Conservation (phyloP, 2,113 vertebrate genomes). For the Embiotoca jacksoni region DNA sequence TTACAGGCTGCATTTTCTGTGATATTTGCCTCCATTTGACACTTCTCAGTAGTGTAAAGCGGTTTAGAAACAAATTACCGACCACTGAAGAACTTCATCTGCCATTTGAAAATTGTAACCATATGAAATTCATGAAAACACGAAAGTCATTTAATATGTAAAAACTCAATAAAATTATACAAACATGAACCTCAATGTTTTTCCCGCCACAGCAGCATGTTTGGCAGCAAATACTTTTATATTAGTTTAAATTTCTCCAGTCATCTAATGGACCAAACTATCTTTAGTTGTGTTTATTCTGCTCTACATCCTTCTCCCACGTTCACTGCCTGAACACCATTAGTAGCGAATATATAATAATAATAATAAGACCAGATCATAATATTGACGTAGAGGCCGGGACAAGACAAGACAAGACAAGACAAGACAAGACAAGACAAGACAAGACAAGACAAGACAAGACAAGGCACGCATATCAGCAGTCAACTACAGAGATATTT, state of each 20-base stretch:
- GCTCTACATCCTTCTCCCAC: neutral
- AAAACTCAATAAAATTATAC: no score
- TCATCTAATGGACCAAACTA: neutral
- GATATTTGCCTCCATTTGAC: neutral
- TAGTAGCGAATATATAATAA: neutral
- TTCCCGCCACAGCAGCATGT: neutral
- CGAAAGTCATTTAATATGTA: no score
- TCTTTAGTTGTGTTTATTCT: neutral
- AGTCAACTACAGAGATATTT: neutral
- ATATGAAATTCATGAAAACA: no score
- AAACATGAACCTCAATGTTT: no score
- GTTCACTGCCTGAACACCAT: neutral
- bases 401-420: neutral
- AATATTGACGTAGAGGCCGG: neutral
- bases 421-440: neutral
- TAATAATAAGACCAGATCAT: slow-evolving; percentile 12
- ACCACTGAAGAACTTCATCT: neutral
- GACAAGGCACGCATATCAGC: slow-evolving; percentile 10
- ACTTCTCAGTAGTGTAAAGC: neutral
- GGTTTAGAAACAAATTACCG: neutral
- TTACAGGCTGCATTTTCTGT: neutral
- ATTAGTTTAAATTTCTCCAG: neutral
- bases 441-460: neutral
- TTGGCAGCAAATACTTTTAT: neutral
- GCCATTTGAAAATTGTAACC: neutral